Conservation (phyloP, 2,113 vertebrate genomes). For the Lutjanus erythropterus region DNA sequence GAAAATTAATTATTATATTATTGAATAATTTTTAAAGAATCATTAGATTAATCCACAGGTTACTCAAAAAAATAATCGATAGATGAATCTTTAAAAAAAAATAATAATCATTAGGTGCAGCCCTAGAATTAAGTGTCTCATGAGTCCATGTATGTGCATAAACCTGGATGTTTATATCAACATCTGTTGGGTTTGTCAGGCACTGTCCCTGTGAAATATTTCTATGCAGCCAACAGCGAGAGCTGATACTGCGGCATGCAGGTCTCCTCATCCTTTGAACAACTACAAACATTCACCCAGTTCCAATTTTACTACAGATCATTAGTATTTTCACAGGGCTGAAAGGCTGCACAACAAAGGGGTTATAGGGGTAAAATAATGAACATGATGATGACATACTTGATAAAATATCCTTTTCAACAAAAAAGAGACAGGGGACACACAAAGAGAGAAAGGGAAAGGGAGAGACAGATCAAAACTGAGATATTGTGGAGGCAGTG, state of each 20-base stretch:
- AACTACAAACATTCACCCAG: conserved; percentile 19
- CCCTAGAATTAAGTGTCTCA: neutral
- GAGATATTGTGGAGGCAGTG: conserved; percentile 15
- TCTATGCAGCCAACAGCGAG: neutral
- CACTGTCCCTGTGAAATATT: conserved; percentile 15
- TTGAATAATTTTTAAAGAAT: no score
- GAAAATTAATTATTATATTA: no score
- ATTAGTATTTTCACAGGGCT: conserved; percentile 23
- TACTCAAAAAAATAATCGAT: no score
- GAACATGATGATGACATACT: conserved; percentile 29
- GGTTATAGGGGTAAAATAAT: conserved; percentile 15
- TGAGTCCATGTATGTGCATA: neutral
- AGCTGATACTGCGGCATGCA: neutral
- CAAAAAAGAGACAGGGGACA: conserved; percentile 1
- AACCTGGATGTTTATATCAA: conserved; percentile 1
- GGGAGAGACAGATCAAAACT: conserved; percentile 24
- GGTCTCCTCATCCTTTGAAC: conserved; percentile 30
- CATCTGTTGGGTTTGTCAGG: conserved; percentile 15
- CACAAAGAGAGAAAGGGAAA: neutral
- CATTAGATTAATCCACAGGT: no score
- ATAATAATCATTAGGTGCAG: no score
- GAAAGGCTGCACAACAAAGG: neutral
- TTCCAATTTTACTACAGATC: conserved; percentile 21
- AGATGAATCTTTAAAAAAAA: no score
- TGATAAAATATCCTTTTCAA: conserved; percentile 33